Evolutionary conservation across 1,140 invertebrate species (phyloP).

Genomic region (Samia ricini): DNA sequence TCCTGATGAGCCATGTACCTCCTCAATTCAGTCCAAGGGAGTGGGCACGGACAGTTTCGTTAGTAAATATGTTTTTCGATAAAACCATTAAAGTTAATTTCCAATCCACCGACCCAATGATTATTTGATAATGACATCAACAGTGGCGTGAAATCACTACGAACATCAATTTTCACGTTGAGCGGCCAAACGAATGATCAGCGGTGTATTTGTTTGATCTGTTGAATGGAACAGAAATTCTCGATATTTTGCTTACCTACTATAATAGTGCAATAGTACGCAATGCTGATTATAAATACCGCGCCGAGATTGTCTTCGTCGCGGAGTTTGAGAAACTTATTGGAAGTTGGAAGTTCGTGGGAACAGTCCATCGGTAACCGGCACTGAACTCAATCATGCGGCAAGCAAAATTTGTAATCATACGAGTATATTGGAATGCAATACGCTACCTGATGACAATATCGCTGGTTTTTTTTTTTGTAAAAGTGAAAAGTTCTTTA

Average conservation of each 20-base stretch:
- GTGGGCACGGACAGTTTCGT: not conserved
- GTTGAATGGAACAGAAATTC: constrained; percentile 27
- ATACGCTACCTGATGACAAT: not conserved
- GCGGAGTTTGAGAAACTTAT: not conserved
- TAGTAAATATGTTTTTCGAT: not conserved
- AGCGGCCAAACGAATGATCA: constrained; percentile 46
- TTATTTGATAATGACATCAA: constrained; percentile 10
- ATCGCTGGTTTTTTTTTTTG: not conserved
- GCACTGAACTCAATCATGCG: not conserved
- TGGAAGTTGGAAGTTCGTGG: not conserved
- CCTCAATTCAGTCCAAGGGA: too few species aligned
- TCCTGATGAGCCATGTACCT: too few species aligned
- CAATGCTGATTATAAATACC: constrained; percentile 17
- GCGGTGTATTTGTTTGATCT: constrained; percentile 42
- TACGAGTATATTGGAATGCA: not conserved
- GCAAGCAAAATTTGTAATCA: not conserved
- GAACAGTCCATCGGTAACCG: not conserved
- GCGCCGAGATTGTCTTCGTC: not conserved
- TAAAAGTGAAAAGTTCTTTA: too few species aligned
- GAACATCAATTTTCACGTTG: constrained; percentile 60
- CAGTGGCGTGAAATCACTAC: constrained; percentile 48
- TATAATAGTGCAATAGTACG: constrained; percentile 22
- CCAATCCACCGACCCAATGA: not conserved
- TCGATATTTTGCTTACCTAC: constrained; percentile 30
- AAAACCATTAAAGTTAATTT: not conserved